Evolutionary conservation across 2,888 invertebrate genomes (phyloP), one percentile per base, ranked within the genome.

Genomic region (Apomyelois bistriatella): DNA sequence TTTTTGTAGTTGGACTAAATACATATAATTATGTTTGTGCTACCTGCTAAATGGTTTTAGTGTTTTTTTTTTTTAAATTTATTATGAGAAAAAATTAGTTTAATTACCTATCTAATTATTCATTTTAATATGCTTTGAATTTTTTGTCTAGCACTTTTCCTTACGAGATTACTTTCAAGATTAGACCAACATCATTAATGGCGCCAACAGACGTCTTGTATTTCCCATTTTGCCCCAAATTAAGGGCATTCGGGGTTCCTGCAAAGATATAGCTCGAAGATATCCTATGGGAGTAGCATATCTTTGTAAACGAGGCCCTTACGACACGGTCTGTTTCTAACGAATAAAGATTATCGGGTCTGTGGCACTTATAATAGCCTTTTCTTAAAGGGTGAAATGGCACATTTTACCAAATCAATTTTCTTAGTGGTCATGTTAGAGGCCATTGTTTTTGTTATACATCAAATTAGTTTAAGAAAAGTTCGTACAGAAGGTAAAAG

Each of bases 191-290:
- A 54, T 49, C 48, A 42, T 54, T 60, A 56, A 55, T 41, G 36
- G 35, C 46, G 41, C 53, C 53, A 51, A 55, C 52, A 55, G 59
- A 61, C 58, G 58, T 58, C 48, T 62, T 58, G 55, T 59, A 58
- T 62, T 65, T 48, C 58, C 56, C 61, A 63, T 67, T 70, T 53
- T 57, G 10, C 56, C 57, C 54, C 57, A 43, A 63, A 65, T 68
- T 67, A 67, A 61, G 43, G 55, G 59, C 58, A 62, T 59, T 64
- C 48, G 48, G 56, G 52, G 58, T 60, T 59, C 58, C 60, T 60
- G 51, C 35, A 36, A 57, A 64, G 59, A 64, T 63, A 61, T 58
- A 60, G 60, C 58, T 54, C 52, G 53, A 51, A 58, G 54, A 49
- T 8, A 42, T 59, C 67, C 57, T 61, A 53, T 40, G 61, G 61